Evolutionary conservation across 2,797 vertebrate genomes (phyloP).

Genomic region (Amblyopsis hoosieri): DNA sequence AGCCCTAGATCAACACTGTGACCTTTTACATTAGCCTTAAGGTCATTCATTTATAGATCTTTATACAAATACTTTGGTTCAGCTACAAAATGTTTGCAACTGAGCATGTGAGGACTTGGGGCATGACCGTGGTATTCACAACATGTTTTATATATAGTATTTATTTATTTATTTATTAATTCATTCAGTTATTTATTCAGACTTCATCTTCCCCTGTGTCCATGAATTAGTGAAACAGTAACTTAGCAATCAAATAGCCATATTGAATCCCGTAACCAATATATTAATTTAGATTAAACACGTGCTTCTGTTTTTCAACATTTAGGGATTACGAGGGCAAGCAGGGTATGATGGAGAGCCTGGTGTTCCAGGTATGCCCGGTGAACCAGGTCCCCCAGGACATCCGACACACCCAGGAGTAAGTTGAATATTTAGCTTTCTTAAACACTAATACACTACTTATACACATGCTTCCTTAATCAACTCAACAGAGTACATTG

Average conservation of each 20-base stretch:
- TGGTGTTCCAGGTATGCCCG: slow-evolving; percentile 92
- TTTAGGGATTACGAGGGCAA: slow-evolving; percentile 87
- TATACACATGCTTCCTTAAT: neutral
- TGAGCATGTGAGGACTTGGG: too few species aligned
- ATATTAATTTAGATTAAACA: neutral
- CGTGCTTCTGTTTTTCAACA: slow-evolving; percentile 1
- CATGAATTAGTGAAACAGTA: too few species aligned
- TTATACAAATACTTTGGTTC: too few species aligned
- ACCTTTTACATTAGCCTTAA: too few species aligned
- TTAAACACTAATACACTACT: neutral
- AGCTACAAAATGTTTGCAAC: too few species aligned
- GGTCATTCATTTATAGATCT: too few species aligned
- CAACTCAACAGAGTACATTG: neutral
- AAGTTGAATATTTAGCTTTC: slow-evolving; percentile 34
- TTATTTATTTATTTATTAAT: slow-evolving; percentile 31
- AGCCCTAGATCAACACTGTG: too few species aligned
- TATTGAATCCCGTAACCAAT: neutral
- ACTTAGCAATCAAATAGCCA: neutral
- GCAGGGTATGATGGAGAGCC: slow-evolving; percentile 94
- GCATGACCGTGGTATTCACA: too few species aligned
- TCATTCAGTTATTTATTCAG: too few species aligned
- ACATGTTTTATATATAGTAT: too few species aligned
- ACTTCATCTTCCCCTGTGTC: slow-evolving; percentile 1
- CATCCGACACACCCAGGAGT: slow-evolving; percentile 87
- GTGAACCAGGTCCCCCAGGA: slow-evolving; percentile 91